These are phyloP conservation scores for Oscheius sp. DNA, from an alignment of 1,140 invertebrate species.

Conservation along the genomic window DNA sequence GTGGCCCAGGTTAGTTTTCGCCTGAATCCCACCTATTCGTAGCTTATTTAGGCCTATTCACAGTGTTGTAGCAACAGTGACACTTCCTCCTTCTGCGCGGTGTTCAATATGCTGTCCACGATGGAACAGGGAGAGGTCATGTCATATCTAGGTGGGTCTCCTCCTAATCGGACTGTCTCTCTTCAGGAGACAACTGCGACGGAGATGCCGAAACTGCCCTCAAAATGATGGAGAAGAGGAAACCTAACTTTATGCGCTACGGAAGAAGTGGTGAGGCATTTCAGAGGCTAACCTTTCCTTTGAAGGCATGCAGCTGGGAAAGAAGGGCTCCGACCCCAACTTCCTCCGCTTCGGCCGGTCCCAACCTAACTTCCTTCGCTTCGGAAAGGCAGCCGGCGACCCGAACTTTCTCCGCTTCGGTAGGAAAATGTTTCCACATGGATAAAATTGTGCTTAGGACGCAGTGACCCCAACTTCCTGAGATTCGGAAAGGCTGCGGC, in stretches of 20 bases:
- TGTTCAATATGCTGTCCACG: constrained; percentile 42
- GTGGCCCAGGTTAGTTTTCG: constrained; percentile 8
- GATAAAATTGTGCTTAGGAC: background rate
- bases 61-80: constrained; percentile 42
- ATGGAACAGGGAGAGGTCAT: constrained; percentile 47
- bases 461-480: constrained; percentile 51
- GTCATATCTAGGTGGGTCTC: constrained; percentile 23
- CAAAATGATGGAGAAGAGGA: constrained; percentile 52
- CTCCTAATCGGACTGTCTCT: background rate
- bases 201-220: constrained; percentile 42
- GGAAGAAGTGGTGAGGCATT: constrained; percentile 39
- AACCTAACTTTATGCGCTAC: constrained; percentile 54
- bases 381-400: constrained; percentile 46
- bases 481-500: constrained; percentile 42
- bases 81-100: constrained; percentile 45
- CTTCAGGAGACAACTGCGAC: constrained; percentile 44
- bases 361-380: constrained; percentile 50
- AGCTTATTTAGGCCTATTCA: constrained; percentile 31
- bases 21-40: constrained; percentile 27
- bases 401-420: constrained; percentile 54
- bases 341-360: constrained; percentile 45
- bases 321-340: constrained; percentile 41
- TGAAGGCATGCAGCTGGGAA: no score
- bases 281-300: no score
- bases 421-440: background rate